Evolutionary conservation across 2,113 vertebrate species (phyloP).

Genomic region (Ceyx melanurus): DNA sequence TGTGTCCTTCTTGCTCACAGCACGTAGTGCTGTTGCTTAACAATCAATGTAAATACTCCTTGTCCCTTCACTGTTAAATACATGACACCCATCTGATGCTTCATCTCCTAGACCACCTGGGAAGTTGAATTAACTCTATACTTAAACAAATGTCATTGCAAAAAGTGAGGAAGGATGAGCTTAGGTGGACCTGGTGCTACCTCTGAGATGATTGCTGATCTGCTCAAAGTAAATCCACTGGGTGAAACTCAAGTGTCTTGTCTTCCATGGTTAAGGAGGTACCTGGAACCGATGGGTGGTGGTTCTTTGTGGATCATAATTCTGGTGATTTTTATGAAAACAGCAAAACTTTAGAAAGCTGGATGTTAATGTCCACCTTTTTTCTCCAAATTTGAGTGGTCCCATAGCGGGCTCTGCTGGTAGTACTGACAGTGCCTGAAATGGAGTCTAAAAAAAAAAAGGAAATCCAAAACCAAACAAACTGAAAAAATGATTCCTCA

Average conservation of each 20-base stretch:
- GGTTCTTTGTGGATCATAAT: background rate
- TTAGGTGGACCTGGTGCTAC: background rate
- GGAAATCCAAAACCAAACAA: background rate
- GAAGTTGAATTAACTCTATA: conserved; percentile 2
- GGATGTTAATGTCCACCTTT: conserved; percentile 22
- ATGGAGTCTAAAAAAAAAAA: background rate
- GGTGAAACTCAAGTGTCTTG: rapidly evolving
- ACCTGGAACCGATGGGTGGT: background rate
- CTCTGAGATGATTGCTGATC: background rate
- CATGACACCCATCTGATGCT: background rate
- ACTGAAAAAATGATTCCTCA: background rate
- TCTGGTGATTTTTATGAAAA: background rate
- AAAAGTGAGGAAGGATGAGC: background rate
- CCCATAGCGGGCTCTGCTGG: conserved; percentile 60
- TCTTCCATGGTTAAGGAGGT: background rate
- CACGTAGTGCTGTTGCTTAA: conserved; percentile 54
- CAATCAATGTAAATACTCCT: conserved; percentile 62
- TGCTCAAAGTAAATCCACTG: background rate
- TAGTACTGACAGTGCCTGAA: conserved; percentile 23
- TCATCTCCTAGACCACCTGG: background rate
- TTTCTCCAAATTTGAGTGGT: conserved; percentile 43
- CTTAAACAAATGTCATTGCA: background rate
- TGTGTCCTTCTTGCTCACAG: conserved; percentile 53
- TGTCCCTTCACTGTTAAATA: background rate
- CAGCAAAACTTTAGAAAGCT: background rate